phyloP scores from a whole-genome alignment of 1,140 invertebrate species.

The Bombus vancouverensis region DNA sequence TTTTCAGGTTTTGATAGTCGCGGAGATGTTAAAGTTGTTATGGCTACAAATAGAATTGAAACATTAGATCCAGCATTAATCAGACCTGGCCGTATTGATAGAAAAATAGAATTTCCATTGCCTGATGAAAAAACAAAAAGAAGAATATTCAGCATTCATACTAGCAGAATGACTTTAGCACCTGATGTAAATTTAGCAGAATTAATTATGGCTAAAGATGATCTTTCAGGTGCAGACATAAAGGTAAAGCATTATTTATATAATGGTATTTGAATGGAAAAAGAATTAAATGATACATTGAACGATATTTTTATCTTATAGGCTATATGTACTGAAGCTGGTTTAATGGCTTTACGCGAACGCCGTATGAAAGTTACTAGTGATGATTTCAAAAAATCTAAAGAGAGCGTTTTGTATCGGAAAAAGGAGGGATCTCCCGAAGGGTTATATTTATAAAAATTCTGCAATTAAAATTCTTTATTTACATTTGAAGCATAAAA shows the following conservation, averaged over 20 bases:
- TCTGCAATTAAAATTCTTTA: constrained; percentile 34
- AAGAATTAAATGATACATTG: neutral
- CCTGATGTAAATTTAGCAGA: constrained; percentile 99
- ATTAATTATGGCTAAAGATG: constrained; percentile 99
- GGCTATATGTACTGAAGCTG: constrained; percentile 99
- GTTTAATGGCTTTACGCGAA: constrained; percentile 98
- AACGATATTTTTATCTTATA: constrained; percentile 77
- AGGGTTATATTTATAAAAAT: constrained; percentile 96
- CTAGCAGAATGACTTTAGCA: constrained; percentile 98
- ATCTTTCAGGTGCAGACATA: constrained; percentile 98
- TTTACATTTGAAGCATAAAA: constrained; percentile 48
- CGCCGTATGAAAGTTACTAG: constrained; percentile 99
- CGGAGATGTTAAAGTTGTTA: constrained; percentile 93
- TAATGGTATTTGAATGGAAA: neutral
- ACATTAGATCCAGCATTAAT: constrained; percentile 99
- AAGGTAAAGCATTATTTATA: constrained; percentile 83
- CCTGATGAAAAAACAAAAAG: constrained; percentile 99
- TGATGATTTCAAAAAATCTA: constrained; percentile 99
- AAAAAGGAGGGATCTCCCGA: constrained; percentile 99
- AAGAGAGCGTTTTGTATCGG: constrained; percentile 99
- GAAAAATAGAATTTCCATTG: constrained; percentile 99
- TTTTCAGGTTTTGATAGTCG: constrained; percentile 88
- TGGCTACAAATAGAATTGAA: constrained; percentile 99
- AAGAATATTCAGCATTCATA: constrained; percentile 99
- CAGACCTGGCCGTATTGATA: constrained; percentile 98